phyloP scores from a whole-genome alignment of 2,888 invertebrate species.

The Allygus modestus region DNA sequence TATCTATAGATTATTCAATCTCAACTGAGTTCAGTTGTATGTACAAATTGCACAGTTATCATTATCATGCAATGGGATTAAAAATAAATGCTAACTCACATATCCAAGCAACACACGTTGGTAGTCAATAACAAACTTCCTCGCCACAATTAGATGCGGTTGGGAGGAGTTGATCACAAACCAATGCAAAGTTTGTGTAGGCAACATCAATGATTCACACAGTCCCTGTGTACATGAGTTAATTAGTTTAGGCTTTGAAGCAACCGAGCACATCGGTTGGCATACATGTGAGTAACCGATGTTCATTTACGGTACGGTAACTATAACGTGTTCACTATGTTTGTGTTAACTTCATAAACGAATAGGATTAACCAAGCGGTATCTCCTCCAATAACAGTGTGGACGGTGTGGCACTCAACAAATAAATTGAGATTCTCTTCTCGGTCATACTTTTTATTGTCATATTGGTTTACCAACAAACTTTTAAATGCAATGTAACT shows the following conservation, averaged over 20 bases:
- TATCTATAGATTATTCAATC: too few relatives aligned
- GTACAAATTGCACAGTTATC: too few relatives aligned
- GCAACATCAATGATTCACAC: conserved; percentile 5
- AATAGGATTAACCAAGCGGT: too few relatives aligned
- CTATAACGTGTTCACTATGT: not conserved
- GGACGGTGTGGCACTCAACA: too few relatives aligned
- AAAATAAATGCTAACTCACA: not conserved
- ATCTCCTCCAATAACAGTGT: too few relatives aligned
- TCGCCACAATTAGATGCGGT: not conserved
- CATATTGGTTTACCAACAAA: too few relatives aligned
- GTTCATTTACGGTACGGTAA: not conserved
- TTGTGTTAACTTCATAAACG: not conserved
- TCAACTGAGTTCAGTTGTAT: too few relatives aligned
- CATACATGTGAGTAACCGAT: not conserved
- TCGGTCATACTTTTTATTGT: too few relatives aligned
- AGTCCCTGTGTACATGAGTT: conserved; percentile 6
- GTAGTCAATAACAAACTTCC: not conserved
- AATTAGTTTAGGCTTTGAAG: conserved; percentile 28
- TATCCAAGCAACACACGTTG: not conserved
- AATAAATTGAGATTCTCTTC: too few relatives aligned
- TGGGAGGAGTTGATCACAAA: not conserved
- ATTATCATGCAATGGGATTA: too few relatives aligned
- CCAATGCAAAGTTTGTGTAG: not conserved
- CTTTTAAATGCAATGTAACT: too few relatives aligned
- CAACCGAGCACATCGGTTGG: not conserved